These are phyloP conservation scores for Orussus abietinus DNA, from an alignment of 1,140 invertebrate species.

Conservation along the genomic window DNA sequence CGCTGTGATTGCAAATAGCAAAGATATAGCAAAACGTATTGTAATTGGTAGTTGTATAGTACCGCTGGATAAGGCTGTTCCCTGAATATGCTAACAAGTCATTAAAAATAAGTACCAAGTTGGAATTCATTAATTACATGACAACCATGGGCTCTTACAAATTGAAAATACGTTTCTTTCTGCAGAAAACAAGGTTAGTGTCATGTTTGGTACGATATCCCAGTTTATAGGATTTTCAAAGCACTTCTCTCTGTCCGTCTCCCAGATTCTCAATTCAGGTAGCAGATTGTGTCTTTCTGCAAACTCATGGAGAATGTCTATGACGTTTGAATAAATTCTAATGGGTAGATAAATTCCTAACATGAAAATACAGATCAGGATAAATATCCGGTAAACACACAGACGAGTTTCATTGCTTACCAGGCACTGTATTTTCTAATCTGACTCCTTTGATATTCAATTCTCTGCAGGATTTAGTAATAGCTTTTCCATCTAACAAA, in stretches of 20 bases:
- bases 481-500: no score
- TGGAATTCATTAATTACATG: background rate
- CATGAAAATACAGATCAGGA: background rate
- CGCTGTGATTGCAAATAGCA: constrained; percentile 3
- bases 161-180: constrained; percentile 5
- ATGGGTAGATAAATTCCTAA: constrained; percentile 13
- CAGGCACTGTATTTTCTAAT: constrained; percentile 11
- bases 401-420: background rate
- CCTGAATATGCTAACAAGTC: constrained; percentile 6
- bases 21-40: constrained; percentile 11
- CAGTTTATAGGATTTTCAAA: constrained; percentile 6
- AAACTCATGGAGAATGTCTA: constrained; percentile 1
- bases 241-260: constrained; percentile 4
- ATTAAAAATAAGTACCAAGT: background rate
- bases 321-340: constrained; percentile 5
- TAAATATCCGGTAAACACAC: background rate
- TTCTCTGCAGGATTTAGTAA: constrained; percentile 1
- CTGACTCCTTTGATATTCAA: constrained; percentile 4
- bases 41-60: constrained; percentile 3
- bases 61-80: constrained; percentile 7
- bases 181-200: constrained; percentile 1
- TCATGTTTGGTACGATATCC: constrained; percentile 8
- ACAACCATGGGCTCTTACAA: constrained; percentile 6
- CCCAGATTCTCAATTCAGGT: constrained; percentile 7
- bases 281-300: constrained; percentile 6